Conservation (phyloP, 1,140 invertebrate genomes). For the Pentalonia nigronervosa region DNA sequence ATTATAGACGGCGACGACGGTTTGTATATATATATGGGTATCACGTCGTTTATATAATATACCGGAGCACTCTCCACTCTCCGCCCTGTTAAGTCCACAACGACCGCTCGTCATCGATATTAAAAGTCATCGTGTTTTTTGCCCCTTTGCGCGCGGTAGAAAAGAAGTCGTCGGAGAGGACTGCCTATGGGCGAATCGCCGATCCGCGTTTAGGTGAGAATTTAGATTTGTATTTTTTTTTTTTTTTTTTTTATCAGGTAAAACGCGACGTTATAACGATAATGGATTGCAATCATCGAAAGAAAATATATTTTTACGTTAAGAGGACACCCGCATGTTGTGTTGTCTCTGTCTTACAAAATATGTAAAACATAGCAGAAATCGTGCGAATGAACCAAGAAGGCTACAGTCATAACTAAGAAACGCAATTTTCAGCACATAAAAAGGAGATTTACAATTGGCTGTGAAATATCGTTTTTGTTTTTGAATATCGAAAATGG, state of each 20-base stretch:
- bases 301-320: too few species aligned
- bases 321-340: too few species aligned
- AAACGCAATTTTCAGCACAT: too few species aligned
- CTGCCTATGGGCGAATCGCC: neutral
- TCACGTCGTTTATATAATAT: neutral
- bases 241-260: neutral
- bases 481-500: too few species aligned
- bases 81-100: neutral
- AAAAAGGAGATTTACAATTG: too few species aligned
- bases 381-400: too few species aligned
- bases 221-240: neutral
- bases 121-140: conserved; percentile 4
- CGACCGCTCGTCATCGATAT: neutral
- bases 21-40: neutral
- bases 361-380: too few species aligned
- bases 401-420: too few species aligned
- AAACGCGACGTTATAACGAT: neutral
- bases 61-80: neutral
- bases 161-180: neutral
- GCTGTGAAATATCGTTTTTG: too few species aligned
- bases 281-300: too few species aligned
- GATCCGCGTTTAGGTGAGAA: too few species aligned
- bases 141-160: neutral
- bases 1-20: neutral
- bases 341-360: too few species aligned